These are phyloP conservation scores for Listrodromus nycthemerus DNA, from an alignment of 2,888 invertebrate genomes.

Conservation along the genomic window DNA sequence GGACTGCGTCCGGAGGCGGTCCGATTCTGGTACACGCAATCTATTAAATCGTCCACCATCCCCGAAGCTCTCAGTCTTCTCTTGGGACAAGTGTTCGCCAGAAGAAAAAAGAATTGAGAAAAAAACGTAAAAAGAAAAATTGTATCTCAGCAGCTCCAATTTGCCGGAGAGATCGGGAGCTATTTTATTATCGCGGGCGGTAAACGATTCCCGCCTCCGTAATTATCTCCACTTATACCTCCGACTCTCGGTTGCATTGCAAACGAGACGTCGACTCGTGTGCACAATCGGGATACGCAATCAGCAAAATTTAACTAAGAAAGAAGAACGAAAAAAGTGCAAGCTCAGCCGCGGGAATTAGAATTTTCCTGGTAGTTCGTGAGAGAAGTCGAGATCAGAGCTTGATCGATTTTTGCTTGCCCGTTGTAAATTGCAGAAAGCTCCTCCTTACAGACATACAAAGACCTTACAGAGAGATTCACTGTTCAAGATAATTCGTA, in stretches of 20 bases:
- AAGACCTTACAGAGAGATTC: too few relatives aligned
- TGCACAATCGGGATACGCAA: slow-evolving; percentile 30
- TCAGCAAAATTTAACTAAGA: slow-evolving; percentile 16
- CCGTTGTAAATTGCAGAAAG: too few relatives aligned
- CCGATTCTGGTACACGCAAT: slow-evolving; percentile 14
- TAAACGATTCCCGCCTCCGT: not conserved
- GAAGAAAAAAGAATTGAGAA: not conserved
- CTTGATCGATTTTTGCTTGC: not conserved
- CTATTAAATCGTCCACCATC: slow-evolving; percentile 4
- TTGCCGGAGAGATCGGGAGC: not conserved
- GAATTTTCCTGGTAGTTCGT: not conserved
- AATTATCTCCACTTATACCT: slow-evolving; percentile 28
- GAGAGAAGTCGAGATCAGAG: not conserved
- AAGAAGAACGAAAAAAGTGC: not conserved
- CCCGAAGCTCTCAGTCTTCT: not conserved
- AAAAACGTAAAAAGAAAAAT: not conserved
- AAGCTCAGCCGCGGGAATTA: not conserved
- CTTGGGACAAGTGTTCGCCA: not conserved
- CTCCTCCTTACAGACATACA: too few relatives aligned
- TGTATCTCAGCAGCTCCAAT: not conserved
- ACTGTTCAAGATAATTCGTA: too few relatives aligned
- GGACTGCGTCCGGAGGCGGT: not conserved
- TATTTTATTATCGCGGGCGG: slow-evolving; percentile 4
- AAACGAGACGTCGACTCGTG: slow-evolving; percentile 32
- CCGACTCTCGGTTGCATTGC: not conserved